Base-by-base conservation (phyloP, 2,113 vertebrate species). In the Microtus ochrogaster region DNA sequence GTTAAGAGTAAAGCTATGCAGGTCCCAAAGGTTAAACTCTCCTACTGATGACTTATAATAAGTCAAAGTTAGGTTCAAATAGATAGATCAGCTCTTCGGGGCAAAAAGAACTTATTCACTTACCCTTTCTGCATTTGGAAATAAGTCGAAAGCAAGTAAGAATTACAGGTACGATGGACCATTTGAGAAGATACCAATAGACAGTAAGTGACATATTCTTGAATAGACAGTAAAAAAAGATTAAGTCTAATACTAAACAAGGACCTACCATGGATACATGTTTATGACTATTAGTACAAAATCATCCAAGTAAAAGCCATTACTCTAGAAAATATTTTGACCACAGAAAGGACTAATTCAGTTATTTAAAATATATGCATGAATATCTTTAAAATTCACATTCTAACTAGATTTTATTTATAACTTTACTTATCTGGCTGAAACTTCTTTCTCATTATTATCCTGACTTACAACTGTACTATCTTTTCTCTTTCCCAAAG, bases 321-420 rank as follows among this genome's bases (percentile, higher is more conserved):
- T 89, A 61, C 70, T 94, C 49, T 68, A 79, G 81, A 97, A 96
- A 96, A 85, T 83, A 87, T 87, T 94, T 94, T 30, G 77, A 39
- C 52, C 52, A 90, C 11, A 93, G 19, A 89, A 89, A 87, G 5
- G 16, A 68, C 52, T 66, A 68, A 86, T 44, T 83, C 11, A 28
- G 33, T 39, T 77, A 90, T n/a, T 73, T 86, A 7, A 93, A 63
- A 93, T 12, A 68, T 12, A 39, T 58, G 52, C 61, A 49, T 89
- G 70, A 73, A n/a, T 85, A 72, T 84, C 68, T 95, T 92, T 41
- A 91, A 83, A 92, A 90, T 72, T 77, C 68, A 82, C 26, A 85
- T 24, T 61, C 7, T 82, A 19, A 93, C 19, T 79, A 78, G 33
- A 90, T 79, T 81, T 72, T n/a, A 72, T 36, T 73, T 73, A 73